Conservation (phyloP, 1,140 invertebrate genomes). For the Lethrus apterus region DNA sequence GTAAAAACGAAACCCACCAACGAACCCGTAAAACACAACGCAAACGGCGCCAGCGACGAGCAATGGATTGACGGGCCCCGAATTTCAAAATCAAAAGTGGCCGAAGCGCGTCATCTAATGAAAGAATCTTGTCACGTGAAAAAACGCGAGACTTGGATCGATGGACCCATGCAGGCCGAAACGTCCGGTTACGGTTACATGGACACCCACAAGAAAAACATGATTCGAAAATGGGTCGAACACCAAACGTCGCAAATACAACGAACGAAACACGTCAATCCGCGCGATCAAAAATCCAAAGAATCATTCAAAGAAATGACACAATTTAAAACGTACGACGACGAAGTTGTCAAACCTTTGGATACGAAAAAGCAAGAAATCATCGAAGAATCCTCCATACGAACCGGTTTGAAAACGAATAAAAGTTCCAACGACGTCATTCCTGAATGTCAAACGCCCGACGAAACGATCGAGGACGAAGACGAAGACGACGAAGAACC, state of each 20-base stretch:
- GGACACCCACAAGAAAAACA: conserved; percentile 84
- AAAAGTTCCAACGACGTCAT: conserved; percentile 27
- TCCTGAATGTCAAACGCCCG: conserved; percentile 29
- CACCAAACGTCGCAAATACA: conserved; percentile 77
- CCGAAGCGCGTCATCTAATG: conserved; percentile 68
- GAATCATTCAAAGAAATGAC: conserved; percentile 53
- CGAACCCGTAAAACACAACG: conserved; percentile 21
- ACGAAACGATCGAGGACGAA: conserved; percentile 40
- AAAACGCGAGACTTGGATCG: conserved; percentile 87
- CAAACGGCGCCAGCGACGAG: conserved; percentile 62
- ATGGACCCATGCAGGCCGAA: conserved; percentile 68
- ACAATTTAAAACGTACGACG: conserved; percentile 55
- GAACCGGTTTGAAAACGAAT: conserved; percentile 46
- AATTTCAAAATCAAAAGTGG: conserved; percentile 70
- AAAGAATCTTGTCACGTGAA: conserved; percentile 66
- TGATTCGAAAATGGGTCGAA: conserved; percentile 91
- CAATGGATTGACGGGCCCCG: conserved; percentile 94
- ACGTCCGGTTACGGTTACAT: conserved; percentile 68
- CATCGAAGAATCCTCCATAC: conserved; percentile 50
- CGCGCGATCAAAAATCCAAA: conserved; percentile 34
- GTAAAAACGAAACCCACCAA: conserved; percentile 38
- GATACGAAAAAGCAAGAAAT: conserved; percentile 43
- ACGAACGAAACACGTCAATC: conserved; percentile 43
- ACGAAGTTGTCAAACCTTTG: conserved; percentile 46
- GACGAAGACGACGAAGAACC: conserved; percentile 65